Percentiles rank a stretch among this genome's conserved stretches.
Conservation (phyloP, 2,888 invertebrate species). For the Stramonita haemastoma region DNA sequence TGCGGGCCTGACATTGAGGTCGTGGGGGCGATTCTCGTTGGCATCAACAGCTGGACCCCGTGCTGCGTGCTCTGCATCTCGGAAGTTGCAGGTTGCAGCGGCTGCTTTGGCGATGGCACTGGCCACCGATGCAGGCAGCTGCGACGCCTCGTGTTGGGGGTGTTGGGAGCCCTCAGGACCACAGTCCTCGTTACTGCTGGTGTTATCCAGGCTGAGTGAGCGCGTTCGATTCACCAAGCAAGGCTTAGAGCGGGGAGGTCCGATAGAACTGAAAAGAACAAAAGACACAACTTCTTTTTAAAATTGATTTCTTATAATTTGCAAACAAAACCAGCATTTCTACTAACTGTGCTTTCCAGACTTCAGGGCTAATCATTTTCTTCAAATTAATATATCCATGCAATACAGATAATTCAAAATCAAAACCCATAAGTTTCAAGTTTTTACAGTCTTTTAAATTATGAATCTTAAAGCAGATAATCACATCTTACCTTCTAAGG, state of each 20-base stretch:
- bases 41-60: background rate
- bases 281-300: background rate
- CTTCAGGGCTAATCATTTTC: too few species aligned
- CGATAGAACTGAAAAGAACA: constrained; percentile 61
- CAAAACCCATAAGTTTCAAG: too few species aligned
- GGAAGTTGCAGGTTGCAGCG: background rate
- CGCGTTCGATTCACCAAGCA: constrained; percentile 70
- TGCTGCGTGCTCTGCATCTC: background rate
- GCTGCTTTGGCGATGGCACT: constrained; percentile 31
- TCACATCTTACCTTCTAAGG: too few species aligned
- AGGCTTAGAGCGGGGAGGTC: constrained; percentile 70
- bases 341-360: too few species aligned
- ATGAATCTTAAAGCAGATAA: too few species aligned
- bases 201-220: constrained; percentile 69
- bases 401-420: too few species aligned
- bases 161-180: constrained; percentile 44
- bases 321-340: too few species aligned
- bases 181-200: constrained; percentile 69
- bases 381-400: too few species aligned
- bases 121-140: constrained; percentile 16
- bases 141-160: background rate
- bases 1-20: background rate
- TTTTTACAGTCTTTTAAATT: too few species aligned
- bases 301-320: too few species aligned
- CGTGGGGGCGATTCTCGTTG: background rate